Evolutionary conservation across 1,140 invertebrate genomes (phyloP).

Genomic region (Streblospio benedicti): DNA sequence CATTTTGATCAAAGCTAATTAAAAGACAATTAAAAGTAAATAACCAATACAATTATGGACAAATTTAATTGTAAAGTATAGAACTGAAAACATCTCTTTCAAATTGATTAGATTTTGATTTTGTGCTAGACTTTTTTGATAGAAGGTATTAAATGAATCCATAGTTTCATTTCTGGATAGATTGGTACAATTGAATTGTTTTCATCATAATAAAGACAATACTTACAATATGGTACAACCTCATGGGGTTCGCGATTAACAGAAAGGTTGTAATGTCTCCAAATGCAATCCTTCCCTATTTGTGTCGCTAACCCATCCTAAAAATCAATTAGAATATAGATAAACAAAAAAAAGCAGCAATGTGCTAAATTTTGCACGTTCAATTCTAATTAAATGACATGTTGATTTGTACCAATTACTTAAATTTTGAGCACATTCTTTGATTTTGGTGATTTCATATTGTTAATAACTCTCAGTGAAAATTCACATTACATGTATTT

Average conservation of each 20-base stretch:
- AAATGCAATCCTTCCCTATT: conserved; percentile 41
- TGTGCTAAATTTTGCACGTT: neutral
- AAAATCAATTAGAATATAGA: conserved; percentile 1
- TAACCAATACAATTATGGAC: conserved; percentile 1
- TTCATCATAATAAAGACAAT: neutral
- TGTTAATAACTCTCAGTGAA: neutral
- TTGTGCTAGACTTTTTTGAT: neutral
- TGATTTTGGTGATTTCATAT: neutral
- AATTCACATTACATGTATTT: neutral
- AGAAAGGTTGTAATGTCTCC: conserved; percentile 36
- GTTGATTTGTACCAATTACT: neutral
- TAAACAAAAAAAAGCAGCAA: neutral
- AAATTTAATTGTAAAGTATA: neutral
- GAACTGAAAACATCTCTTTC: neutral
- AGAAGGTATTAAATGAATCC: neutral
- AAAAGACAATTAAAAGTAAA: neutral
- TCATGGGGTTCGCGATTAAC: conserved; percentile 34
- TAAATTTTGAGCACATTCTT: neutral
- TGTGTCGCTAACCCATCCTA: conserved; percentile 31
- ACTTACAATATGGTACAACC: conserved; percentile 35
- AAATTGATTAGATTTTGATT: neutral
- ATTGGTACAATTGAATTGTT: neutral
- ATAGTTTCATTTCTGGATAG: neutral
- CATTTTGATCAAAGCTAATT: conserved; percentile 43
- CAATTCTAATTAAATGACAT: neutral